These are phyloP conservation scores for Malurus cyaneus DNA, from an alignment of 2,113 vertebrate species.

Conservation along the genomic window DNA sequence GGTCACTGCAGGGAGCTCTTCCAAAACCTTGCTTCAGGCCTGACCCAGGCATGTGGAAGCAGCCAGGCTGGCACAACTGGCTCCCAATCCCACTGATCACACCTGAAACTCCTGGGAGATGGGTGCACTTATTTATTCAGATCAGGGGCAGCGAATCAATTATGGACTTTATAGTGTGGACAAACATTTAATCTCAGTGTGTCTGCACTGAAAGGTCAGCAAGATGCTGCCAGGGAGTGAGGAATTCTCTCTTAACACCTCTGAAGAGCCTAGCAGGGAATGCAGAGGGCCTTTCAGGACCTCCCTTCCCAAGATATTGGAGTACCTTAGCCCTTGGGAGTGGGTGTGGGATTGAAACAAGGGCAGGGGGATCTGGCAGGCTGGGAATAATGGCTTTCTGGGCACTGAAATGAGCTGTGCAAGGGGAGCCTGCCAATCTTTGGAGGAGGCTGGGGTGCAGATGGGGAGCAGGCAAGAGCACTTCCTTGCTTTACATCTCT, in stretches of 20 bases:
- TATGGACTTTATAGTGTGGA: accelerated
- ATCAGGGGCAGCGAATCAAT: not conserved
- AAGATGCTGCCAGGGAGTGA: not conserved
- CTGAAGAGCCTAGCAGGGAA: not conserved
- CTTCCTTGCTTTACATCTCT: not conserved
- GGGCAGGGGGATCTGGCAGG: not conserved
- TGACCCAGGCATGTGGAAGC: not conserved
- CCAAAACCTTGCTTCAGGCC: not conserved
- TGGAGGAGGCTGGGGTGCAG: not conserved
- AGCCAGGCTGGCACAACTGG: not conserved
- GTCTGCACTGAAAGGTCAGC: not conserved
- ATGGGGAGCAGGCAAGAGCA: not conserved
- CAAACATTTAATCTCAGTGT: not conserved
- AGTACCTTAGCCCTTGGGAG: not conserved
- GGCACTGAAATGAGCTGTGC: not conserved
- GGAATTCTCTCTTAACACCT: not conserved
- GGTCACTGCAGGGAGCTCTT: not conserved
- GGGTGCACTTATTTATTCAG: not conserved
- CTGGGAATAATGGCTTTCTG: not conserved
- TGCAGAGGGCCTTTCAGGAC: not conserved
- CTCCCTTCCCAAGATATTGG: not conserved
- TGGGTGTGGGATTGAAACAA: not conserved
- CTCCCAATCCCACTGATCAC: too few relatives aligned
- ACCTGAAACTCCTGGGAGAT: not conserved
- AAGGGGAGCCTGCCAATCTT: not conserved